These are phyloP conservation scores for Micromesistius poutassou DNA, from an alignment of 2,797 vertebrate species.

Conservation along the genomic window DNA sequence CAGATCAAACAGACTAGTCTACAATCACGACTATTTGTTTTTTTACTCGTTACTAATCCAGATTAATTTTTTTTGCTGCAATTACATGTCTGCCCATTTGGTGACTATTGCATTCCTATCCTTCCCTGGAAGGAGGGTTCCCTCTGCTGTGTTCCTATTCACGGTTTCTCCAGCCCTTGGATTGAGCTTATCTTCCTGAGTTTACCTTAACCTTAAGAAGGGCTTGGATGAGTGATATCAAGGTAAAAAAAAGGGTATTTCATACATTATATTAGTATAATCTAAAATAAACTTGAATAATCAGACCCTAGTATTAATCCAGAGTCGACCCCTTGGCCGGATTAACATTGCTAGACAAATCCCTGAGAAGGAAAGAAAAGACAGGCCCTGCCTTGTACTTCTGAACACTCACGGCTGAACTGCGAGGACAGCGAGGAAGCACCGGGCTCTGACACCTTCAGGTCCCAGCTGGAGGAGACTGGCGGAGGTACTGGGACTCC, in stretches of 20 bases:
- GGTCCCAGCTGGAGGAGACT: conserved; percentile 82
- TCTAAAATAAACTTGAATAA: background rate
- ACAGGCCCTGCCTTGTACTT: background rate
- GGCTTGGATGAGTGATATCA: background rate
- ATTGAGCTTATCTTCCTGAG: background rate
- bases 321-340: background rate
- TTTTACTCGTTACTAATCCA: background rate
- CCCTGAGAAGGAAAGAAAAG: background rate
- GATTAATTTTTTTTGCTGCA: background rate
- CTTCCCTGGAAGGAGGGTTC: background rate
- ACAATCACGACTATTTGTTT: background rate
- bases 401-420: conserved; percentile 79
- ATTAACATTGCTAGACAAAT: background rate
- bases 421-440: conserved; percentile 77
- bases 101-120: background rate
- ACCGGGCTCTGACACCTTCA: conserved; percentile 79
- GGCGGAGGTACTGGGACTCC: conserved; percentile 58
- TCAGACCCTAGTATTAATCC: background rate
- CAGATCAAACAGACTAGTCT: background rate
- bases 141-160: background rate
- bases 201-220: background rate
- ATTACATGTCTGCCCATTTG: background rate
- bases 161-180: background rate
- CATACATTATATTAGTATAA: background rate
- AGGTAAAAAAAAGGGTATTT: background rate